A percentile compares a stretch with the other conserved stretches of the same genome.
These are phyloP conservation scores for Diplogasteroides magnus DNA, from an alignment of 1,140 invertebrate genomes.

Conservation along the genomic window DNA sequence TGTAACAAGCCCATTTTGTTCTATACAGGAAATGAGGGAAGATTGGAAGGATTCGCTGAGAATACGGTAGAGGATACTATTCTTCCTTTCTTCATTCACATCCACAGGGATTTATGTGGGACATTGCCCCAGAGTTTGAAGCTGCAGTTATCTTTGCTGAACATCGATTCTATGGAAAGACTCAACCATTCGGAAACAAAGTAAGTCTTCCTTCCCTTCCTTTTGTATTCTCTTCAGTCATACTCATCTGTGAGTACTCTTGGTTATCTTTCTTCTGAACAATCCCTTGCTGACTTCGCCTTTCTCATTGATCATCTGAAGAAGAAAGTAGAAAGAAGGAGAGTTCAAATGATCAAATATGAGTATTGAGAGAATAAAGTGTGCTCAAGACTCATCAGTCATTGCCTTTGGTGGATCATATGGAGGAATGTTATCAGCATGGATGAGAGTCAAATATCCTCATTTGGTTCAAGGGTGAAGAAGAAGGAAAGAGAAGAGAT, in stretches of 20 bases:
- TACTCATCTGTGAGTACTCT: conserved; percentile 63
- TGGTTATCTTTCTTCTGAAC: conserved; percentile 80
- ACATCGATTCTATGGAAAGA: conserved; percentile 87
- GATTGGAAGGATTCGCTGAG: conserved; percentile 80
- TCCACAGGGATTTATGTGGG: conserved; percentile 83
- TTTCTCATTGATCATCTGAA: conserved; percentile 70
- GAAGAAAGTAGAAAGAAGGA: conserved; percentile 44
- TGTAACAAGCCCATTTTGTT: conserved; percentile 46
- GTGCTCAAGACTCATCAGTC: conserved; percentile 51
- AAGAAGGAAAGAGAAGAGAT: no score
- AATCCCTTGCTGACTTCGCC: conserved; percentile 89
- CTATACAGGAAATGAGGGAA: conserved; percentile 94
- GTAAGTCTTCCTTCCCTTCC: no score
- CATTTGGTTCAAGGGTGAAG: neutral
- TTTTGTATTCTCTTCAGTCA: neutral
- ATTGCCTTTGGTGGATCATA: conserved; percentile 82
- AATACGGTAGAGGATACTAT: conserved; percentile 67
- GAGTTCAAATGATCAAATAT: neutral
- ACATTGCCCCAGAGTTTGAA: conserved; percentile 72
- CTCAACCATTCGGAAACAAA: conserved; percentile 77
- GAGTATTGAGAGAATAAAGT: conserved; percentile 6
- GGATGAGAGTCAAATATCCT: conserved; percentile 89
- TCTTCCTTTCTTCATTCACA: conserved; percentile 10
- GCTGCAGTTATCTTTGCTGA: conserved; percentile 87
- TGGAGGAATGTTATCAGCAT: conserved; percentile 88